Evolutionary conservation across 2,797 vertebrate species (phyloP), one percentile per base, ranked within the genome.

Genomic region (Sebastes matsubarae): DNA sequence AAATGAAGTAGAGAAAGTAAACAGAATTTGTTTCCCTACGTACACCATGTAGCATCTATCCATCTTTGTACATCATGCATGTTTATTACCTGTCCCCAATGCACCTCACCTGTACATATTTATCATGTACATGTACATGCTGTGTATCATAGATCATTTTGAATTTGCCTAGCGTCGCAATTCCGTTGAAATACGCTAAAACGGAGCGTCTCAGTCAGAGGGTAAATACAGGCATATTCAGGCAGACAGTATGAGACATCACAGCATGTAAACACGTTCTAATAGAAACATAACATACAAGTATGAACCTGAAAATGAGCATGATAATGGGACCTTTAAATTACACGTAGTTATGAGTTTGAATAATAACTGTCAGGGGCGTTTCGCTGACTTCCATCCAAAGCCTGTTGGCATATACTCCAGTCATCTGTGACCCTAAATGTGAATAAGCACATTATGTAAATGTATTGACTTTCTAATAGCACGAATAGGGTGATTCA

Each of bases 1-100:
- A 76, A 72, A 82, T 14, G 32, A 70, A 57, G 10, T 34, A 24
- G 25, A 68, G 3, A 76, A 61, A 25, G 50, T 76, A 34, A 81
- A 77, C 59, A 30, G 2, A 71, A 63, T 32, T 27, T 55, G 50
- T 77, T 67, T 72, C 18, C 61, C 29, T 27, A 9, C 18, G 32
- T 68, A 22, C 30, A 36, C 6, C 9, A 22, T 65, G 8, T 55
- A n/a, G 18, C 20, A 42, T 42, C 25, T 27, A 11, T 60, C 50
- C 18, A 36, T n/a, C 34, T 54, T 60, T 77, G 22, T 3, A 42
- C 64, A 52, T 60, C 36, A 52, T 34, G 42, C 36, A 74, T 16
- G 60, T 81, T 79, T 75, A 75, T 73, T 10, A 59, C 16, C 5
- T 50, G 12, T 64, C n/a, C 30, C 32, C 10, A 25, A 6, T 79